Conservation (phyloP, 2,888 invertebrate genomes). For the Orchestes rusci region DNA sequence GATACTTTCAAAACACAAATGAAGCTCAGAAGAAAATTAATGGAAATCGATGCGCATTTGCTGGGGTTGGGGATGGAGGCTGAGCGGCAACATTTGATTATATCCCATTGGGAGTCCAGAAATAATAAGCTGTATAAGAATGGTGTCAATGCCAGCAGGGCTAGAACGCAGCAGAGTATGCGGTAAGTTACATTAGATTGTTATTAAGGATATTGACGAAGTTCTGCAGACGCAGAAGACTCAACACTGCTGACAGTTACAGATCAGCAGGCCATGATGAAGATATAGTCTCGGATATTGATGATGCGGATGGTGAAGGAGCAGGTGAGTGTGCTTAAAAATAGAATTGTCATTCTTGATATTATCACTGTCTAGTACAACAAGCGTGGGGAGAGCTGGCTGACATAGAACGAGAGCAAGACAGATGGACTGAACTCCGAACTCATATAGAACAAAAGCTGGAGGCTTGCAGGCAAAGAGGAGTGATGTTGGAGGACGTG, state of each 20-base stretch:
- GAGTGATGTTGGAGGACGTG: constrained; percentile 78
- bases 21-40: constrained; percentile 75
- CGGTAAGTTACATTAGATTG: constrained; percentile 39
- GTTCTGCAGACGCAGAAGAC: constrained; percentile 29
- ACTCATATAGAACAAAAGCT: constrained; percentile 74
- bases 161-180: constrained; percentile 56
- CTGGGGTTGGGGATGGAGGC: constrained; percentile 82
- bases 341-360: neutral
- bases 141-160: constrained; percentile 49
- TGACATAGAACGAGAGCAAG: constrained; percentile 79
- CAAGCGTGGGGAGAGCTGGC: constrained; percentile 80
- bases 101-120: constrained; percentile 82
- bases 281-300: constrained; percentile 35
- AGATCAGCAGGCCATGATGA: constrained; percentile 40
- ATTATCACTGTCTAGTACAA: constrained; percentile 44
- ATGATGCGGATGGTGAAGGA: constrained; percentile 30
- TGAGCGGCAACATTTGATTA: constrained; percentile 80
- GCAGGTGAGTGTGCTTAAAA: constrained; percentile 10
- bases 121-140: constrained; percentile 67
- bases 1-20: constrained; percentile 89
- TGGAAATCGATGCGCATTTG: constrained; percentile 87
- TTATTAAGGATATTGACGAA: neutral
- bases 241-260: constrained; percentile 37
- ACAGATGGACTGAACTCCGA: constrained; percentile 68
- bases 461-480: constrained; percentile 69